Base-by-base conservation (phyloP, 2,888 invertebrate species). In the Xestia xanthographa region DNA sequence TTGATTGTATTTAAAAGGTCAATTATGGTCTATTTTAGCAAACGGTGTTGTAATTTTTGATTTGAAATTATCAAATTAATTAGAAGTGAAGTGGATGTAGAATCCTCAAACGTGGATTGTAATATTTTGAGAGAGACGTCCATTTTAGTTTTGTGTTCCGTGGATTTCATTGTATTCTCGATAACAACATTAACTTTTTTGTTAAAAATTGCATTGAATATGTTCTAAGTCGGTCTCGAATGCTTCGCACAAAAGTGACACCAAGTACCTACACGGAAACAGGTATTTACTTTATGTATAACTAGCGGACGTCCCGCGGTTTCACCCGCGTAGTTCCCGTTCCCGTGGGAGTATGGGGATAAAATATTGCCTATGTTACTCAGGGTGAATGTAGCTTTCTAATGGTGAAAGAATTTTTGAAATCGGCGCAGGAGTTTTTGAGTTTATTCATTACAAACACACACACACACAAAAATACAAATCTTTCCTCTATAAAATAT, bases 241-340 rank as follows among this genome's bases (percentile, higher is more conserved):
- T 58, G 43, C 71, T 65, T 68, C 17, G 65, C 29, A 62, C n/a
- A 72, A 50, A 66, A 73, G 74, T 53, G 26, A 73, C 62, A 70
- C 63, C 29, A 72, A 73, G 56, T n/a, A n/a, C n/a, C n/a, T 62
- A 65, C 67, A 38, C 67, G 62, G 34, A n/a, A 72, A 68, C 66
- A 70, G 74, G 48, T 77, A 83, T 79, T 83, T 76, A 76, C 38
- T 76, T 75, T 68, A 6, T 26, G 2, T n/a, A n/a, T n/a, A n/a
- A n/a, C n/a, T n/a, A n/a, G n/a, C n/a, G n/a, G n/a, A n/a, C n/a
- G n/a, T n/a, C n/a, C n/a, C n/a, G n/a, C n/a, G n/a, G n/a, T n/a
- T n/a, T n/a, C n/a, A n/a, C n/a, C n/a, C n/a, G n/a, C n/a, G n/a
- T n/a, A n/a, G n/a, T n/a, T n/a, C n/a, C n/a, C n/a, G n/a, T n/a